Conservation (phyloP, 2,888 invertebrate species). For the Deroplatys truncata region DNA sequence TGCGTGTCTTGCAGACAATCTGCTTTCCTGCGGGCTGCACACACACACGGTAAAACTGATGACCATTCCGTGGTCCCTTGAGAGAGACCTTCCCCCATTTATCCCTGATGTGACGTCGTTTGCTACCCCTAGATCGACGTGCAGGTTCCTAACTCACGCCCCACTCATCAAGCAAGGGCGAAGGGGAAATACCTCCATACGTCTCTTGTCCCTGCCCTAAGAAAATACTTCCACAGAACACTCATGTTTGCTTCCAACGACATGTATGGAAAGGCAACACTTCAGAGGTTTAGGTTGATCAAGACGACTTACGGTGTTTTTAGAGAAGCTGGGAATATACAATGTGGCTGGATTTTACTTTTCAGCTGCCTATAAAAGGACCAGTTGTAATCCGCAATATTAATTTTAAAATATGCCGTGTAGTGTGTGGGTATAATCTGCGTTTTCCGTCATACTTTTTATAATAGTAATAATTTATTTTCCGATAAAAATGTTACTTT, state of each 20-base stretch:
- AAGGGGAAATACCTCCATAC: background rate
- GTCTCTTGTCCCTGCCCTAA: background rate
- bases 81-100: slow-evolving; percentile 1
- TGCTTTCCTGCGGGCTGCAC: background rate
- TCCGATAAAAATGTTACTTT: too few relatives aligned
- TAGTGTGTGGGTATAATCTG: too few relatives aligned
- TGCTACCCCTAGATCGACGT: background rate
- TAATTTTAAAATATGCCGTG: too few relatives aligned
- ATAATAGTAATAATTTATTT: too few relatives aligned
- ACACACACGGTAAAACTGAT: background rate
- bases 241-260: background rate
- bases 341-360: too few relatives aligned
- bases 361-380: too few relatives aligned
- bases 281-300: too few relatives aligned
- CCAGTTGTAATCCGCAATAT: too few relatives aligned
- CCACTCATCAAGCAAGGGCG: background rate
- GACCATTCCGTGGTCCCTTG: background rate
- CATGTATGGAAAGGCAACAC: too few relatives aligned
- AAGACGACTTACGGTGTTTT: too few relatives aligned
- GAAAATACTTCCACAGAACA: background rate
- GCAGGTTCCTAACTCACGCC: background rate
- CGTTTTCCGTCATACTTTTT: too few relatives aligned
- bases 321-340: too few relatives aligned
- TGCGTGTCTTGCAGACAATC: background rate
- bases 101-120: slow-evolving; percentile 17